Percentiles rank a stretch among this genome's conserved stretches.
These are phyloP conservation scores for Smutsia temminckii DNA, from an alignment of 2,797 vertebrate species.

Conservation along the genomic window DNA sequence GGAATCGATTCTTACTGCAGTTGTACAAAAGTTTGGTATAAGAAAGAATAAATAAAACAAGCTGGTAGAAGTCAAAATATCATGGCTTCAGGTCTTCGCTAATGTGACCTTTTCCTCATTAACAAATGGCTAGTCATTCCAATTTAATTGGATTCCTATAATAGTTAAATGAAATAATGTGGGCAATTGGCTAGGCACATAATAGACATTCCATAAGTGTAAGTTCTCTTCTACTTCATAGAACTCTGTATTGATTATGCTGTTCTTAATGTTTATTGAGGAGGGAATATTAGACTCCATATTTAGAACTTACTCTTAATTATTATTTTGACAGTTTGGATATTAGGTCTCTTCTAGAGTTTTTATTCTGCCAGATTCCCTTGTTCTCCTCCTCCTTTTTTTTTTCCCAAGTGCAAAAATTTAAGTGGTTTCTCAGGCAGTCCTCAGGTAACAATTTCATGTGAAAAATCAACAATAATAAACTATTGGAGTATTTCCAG, in stretches of 20 bases:
- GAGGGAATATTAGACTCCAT: background rate
- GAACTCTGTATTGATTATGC: background rate
- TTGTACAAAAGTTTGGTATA: background rate
- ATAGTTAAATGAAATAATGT: background rate
- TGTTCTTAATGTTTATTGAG: background rate
- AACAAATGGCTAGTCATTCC: background rate
- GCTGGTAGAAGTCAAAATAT: background rate
- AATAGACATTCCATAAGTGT: background rate
- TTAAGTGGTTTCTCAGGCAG: background rate
- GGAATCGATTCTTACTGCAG: too few species aligned
- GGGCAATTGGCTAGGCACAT: background rate
- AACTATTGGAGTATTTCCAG: slow-evolving; percentile 25
- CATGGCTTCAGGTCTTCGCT: background rate
- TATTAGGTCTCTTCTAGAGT: background rate
- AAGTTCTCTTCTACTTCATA: background rate
- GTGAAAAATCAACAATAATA: slow-evolving; percentile 29
- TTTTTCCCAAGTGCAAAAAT: background rate
- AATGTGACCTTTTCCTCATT: background rate
- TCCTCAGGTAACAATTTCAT: background rate
- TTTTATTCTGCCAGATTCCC: background rate
- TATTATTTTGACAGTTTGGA: background rate
- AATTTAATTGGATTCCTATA: background rate
- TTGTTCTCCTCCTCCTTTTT: background rate
- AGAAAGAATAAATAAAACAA: background rate
- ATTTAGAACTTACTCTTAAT: background rate